Evolutionary conservation across 2,797 vertebrate species (phyloP).

Genomic region (Yasuhikotakia modesta): DNA sequence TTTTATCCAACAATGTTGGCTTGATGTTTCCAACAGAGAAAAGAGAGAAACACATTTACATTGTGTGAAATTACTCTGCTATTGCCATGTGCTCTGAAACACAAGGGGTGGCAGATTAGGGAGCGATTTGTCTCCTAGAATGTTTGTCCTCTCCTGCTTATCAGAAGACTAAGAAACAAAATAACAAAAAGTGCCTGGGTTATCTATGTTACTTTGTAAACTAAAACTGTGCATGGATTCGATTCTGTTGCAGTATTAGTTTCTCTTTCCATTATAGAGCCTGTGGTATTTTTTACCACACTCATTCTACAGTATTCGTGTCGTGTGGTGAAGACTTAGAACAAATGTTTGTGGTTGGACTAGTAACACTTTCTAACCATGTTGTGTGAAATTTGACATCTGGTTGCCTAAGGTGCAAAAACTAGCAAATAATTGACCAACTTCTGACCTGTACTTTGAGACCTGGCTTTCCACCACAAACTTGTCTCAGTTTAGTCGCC

Average conservation of each 20-base stretch:
- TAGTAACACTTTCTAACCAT: conserved; percentile 1
- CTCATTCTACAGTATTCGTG: conserved; percentile 10
- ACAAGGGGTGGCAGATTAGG: conserved; percentile 54
- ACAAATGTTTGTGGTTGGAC: neutral
- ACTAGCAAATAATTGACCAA: conserved; percentile 51
- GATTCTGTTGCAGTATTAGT: conserved; percentile 58
- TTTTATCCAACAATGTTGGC: conserved; percentile 73
- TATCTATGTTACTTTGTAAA: conserved; percentile 62
- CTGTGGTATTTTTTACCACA: conserved; percentile 16
- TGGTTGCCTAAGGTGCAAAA: conserved; percentile 37
- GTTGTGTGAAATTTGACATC: conserved; percentile 39
- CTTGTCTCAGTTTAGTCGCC: conserved; percentile 29
- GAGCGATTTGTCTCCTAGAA: conserved; percentile 31
- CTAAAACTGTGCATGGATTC: conserved; percentile 66
- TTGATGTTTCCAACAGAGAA: conserved; percentile 63
- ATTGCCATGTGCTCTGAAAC: conserved; percentile 36
- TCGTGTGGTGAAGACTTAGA: neutral
- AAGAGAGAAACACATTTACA: conserved; percentile 62
- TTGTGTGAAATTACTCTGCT: conserved; percentile 61
- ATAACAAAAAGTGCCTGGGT: conserved; percentile 53
- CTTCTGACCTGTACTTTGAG: conserved; percentile 1
- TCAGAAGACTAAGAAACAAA: conserved; percentile 61
- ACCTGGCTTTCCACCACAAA: conserved; percentile 9
- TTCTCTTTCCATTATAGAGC: conserved; percentile 40
- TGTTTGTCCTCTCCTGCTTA: conserved; percentile 44